Base-by-base conservation (phyloP, 2,888 invertebrate genomes). In the Nomada ferruginata region DNA sequence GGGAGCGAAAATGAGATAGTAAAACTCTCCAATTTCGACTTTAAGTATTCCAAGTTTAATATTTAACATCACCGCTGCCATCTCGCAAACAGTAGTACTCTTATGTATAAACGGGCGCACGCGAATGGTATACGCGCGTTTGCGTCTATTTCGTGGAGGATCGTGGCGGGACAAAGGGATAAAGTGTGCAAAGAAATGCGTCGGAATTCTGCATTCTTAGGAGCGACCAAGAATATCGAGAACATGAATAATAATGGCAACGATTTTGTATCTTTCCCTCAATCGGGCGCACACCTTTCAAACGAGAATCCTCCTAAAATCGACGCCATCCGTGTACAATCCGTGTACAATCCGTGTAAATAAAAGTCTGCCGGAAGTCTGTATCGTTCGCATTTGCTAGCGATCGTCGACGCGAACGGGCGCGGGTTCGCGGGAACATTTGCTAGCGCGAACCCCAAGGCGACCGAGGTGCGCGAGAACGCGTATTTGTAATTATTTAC, bases 191-290 rank as follows among this genome's bases (percentile, higher is more conserved):
- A 20, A 9, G 20, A 10, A 10, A 44, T 4, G 57, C 26, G 13
- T 26, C 20, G 53, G 63, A n/a, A 50, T 47, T 23, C 13, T 7
- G 13, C 42, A 29, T 57, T 20, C 57, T 47, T 57, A 47, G 10
- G 50, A 4, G 42, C 59, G 47, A 44, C n/a, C 29, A 44, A 44
- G 23, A 69, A 44, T 59, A 26, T 44, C 55, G 9, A 9, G 42
- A 36, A 36, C 7, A 36, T 7, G 29, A 36, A 36, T 36, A 61
- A 77, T 59, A 78, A 69, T 59, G 55, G 55, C 64, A 26, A 23
- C 59, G 44, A n/a, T 44, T 53, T 0, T 15, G 44, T 63, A 64
- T 74, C 59, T 26, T 7, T 42, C 15, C 20, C 7, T 18, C 42
- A 2, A 50, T 57, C 64, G 50, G 7, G 23, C 44, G 11, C 13